Base-by-base conservation (phyloP, 2,888 invertebrate genomes). In the Cremastinae sp. region DNA sequence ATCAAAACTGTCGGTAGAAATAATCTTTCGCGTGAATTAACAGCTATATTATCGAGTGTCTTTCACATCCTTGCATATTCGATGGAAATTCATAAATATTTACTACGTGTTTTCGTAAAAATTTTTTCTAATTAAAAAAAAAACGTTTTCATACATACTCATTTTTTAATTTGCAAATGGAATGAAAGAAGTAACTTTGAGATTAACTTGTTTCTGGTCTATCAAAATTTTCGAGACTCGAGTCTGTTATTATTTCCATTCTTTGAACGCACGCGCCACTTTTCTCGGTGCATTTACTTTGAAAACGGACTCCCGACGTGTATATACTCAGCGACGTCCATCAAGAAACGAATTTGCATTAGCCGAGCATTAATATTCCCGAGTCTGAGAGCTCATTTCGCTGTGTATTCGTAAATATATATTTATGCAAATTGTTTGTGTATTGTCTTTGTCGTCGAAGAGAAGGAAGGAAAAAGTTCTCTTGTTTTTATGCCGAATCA, bases 321-420 rank as follows among this genome's bases (percentile, higher is more conserved):
- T 28, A 28, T n/a, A n/a, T 41, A 56, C 56, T 39, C 39, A n/a
- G 47, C 16, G 1, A 35, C 18, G 62, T 62, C 39, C 62, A 64
- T 64, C 62, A 51, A 8, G 45, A 20, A 20, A 35, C 22, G 20
- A 64, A 64, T 64, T 64, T 51, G 49, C 62, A 64, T 64, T 64
- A 37, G 4, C 12, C 62, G 51, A 51, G 20, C 51, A 64, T 64
- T 51, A 64, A 39, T 64, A 64, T 51, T 20, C 49, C 4, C 20
- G 49, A 64, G 18, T 45, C 18, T 7, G 1, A 16, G 61, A 47
- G 45, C 43, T 35, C 45, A 45, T 61, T 61, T 39, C 12, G 18
- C n/a, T n/a, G 20, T 51, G 16, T 49, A 39, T 45, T 37, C n/a
- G 62, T 51, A 64, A 35, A 28, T 28, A 64, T 49, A 64, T 39